Evolutionary conservation across 2,797 vertebrate genomes (phyloP).

Genomic region (Agapornis canus): DNA sequence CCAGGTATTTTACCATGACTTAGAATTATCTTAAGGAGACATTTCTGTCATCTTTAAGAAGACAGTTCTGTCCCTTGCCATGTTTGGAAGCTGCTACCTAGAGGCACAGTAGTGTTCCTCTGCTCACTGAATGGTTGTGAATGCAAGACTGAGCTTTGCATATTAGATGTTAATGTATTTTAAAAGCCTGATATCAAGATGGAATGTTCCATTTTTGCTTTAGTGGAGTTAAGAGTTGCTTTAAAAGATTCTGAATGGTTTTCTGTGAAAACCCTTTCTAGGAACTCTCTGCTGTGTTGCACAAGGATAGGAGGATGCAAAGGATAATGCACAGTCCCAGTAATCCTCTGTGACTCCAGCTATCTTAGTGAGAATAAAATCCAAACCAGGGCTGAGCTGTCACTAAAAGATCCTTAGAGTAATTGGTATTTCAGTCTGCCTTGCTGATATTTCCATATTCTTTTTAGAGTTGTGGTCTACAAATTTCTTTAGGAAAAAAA

Average conservation of each 20-base stretch:
- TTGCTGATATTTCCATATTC: background rate
- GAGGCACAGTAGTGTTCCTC: background rate
- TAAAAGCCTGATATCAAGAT: background rate
- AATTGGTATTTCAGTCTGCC: background rate
- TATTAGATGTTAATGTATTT: background rate
- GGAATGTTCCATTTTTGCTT: background rate
- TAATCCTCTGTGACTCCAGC: background rate
- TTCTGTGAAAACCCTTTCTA: slow-evolving; percentile 29
- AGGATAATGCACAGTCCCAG: background rate
- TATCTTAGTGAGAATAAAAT: background rate
- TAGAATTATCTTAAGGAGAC: background rate
- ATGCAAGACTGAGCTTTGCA: background rate
- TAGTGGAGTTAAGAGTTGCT: slow-evolving; percentile 4
- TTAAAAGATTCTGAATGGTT: slow-evolving; percentile 19
- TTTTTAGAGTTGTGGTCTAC: background rate
- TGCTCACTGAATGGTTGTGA: background rate
- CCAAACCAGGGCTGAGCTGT: background rate
- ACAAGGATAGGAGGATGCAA: background rate
- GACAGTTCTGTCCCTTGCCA: slow-evolving; percentile 11
- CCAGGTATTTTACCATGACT: background rate
- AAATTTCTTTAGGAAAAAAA: background rate
- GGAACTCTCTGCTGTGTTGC: background rate
- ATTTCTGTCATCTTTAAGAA: slow-evolving; percentile 16
- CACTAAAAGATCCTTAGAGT: background rate
- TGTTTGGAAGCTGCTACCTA: background rate